Percentiles rank a stretch among this genome's conserved stretches.
These are phyloP conservation scores for Xiphias gladius DNA, from an alignment of 2,113 vertebrate genomes.

Conservation along the genomic window DNA sequence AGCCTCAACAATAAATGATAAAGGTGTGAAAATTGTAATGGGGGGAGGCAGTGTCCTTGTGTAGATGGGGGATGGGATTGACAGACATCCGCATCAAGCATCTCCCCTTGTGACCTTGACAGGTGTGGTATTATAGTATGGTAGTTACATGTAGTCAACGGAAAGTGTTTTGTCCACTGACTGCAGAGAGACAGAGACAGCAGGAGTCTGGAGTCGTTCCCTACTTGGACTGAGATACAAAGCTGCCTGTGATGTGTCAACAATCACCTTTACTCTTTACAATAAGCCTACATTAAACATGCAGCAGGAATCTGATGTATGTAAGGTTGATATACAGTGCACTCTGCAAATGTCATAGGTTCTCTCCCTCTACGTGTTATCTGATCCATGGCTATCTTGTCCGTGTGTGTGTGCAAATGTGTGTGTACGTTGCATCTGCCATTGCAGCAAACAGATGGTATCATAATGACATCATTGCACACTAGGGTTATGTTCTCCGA, in stretches of 20 bases:
- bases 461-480: constrained; percentile 80
- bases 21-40: constrained; percentile 53
- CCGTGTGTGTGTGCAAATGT: constrained; percentile 31
- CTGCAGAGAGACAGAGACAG: constrained; percentile 17
- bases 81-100: constrained; percentile 67
- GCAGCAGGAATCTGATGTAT: constrained; percentile 16
- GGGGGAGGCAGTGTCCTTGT: constrained; percentile 53
- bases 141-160: constrained; percentile 26
- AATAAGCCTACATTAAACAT: constrained; percentile 51
- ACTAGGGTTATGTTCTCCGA: constrained; percentile 75
- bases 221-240: constrained; percentile 11
- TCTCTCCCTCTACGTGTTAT: constrained; percentile 53
- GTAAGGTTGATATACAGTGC: constrained; percentile 32
- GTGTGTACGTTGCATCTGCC: constrained; percentile 63
- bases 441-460: constrained; percentile 78
- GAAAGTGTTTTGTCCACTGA: constrained; percentile 33
- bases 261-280: constrained; percentile 46
- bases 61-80: constrained; percentile 67
- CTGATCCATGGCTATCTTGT: constrained; percentile 60
- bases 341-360: constrained; percentile 60
- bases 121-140: constrained; percentile 33
- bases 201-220: constrained; percentile 14
- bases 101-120: constrained; percentile 73
- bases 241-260: constrained; percentile 39
- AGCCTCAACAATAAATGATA: constrained; percentile 46